These are phyloP conservation scores for Phoxinus dragarum DNA, from an alignment of 2,797 vertebrate genomes.

Conservation along the genomic window DNA sequence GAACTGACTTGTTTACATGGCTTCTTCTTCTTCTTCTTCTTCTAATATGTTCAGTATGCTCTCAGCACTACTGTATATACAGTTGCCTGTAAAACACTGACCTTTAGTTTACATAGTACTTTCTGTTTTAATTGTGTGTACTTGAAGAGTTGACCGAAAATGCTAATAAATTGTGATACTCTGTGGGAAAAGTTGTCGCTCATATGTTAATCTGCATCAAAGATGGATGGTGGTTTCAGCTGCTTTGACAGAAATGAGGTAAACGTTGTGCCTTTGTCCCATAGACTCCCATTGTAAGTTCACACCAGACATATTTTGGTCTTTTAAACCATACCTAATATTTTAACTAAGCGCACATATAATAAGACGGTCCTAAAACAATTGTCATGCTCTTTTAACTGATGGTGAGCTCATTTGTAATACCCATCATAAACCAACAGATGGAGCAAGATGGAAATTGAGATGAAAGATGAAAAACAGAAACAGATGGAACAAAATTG, in stretches of 20 bases:
- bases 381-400: neutral
- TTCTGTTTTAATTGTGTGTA: constrained; percentile 81
- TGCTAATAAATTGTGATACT: constrained; percentile 83
- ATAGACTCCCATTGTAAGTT: neutral
- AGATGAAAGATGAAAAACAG: too few relatives aligned
- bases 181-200: constrained; percentile 65
- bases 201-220: neutral
- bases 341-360: neutral
- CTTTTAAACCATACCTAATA: neutral
- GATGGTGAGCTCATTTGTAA: neutral
- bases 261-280: neutral
- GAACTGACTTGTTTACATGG: constrained; percentile 57
- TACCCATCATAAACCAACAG: neutral
- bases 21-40: constrained; percentile 41
- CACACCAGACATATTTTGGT: neutral
- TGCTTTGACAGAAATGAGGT: neutral
- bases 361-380: neutral
- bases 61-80: constrained; percentile 43
- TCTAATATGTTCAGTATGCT: constrained; percentile 62
- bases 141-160: constrained; percentile 76
- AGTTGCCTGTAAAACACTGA: constrained; percentile 60
- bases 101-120: constrained; percentile 72
- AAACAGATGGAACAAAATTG: too few relatives aligned
- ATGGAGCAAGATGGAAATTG: too few relatives aligned
- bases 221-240: neutral